Conservation (phyloP, 2,797 vertebrate species). For the Pogonophryne albipinna region DNA sequence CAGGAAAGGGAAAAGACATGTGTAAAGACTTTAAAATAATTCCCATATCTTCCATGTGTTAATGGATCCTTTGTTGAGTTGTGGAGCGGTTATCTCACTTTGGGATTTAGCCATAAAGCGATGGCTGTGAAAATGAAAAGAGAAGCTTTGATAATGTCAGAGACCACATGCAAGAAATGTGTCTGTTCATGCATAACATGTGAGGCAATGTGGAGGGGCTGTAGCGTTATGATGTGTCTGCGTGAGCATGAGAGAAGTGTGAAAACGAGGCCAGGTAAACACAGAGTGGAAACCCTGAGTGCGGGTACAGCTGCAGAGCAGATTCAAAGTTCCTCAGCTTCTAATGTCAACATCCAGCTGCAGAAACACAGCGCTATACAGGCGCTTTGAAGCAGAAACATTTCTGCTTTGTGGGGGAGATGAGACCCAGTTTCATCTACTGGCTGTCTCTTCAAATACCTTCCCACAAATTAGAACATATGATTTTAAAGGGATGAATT, state of each 20-base stretch:
- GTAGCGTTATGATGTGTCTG: neutral
- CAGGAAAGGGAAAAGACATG: neutral
- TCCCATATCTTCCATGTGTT: constrained; percentile 21
- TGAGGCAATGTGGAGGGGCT: neutral
- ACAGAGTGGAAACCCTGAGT: neutral
- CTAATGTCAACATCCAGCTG: constrained; percentile 11
- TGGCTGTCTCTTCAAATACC: constrained; percentile 35
- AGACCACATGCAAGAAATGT: constrained; percentile 33
- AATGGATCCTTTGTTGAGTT: neutral
- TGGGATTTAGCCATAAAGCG: neutral
- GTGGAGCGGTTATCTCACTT: neutral
- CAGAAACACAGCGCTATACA: constrained; percentile 15
- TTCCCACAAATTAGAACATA: neutral
- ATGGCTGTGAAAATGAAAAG: constrained; percentile 27
- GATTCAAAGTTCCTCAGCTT: constrained; percentile 23
- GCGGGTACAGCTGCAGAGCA: constrained; percentile 12
- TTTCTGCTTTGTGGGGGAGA: constrained; percentile 9
- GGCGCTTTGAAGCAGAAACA: constrained; percentile 26
- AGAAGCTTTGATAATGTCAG: constrained; percentile 28
- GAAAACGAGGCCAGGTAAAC: constrained; percentile 47
- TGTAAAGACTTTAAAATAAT: constrained; percentile 28
- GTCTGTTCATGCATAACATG: constrained; percentile 42
- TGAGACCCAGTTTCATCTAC: constrained; percentile 29
- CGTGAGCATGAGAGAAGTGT: constrained; percentile 1
- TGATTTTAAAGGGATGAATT: constrained; percentile 1